Evolutionary conservation across 2,888 invertebrate species (phyloP), one percentile per base, ranked within the genome.

Genomic region (Mesorhabditis sp.): DNA sequence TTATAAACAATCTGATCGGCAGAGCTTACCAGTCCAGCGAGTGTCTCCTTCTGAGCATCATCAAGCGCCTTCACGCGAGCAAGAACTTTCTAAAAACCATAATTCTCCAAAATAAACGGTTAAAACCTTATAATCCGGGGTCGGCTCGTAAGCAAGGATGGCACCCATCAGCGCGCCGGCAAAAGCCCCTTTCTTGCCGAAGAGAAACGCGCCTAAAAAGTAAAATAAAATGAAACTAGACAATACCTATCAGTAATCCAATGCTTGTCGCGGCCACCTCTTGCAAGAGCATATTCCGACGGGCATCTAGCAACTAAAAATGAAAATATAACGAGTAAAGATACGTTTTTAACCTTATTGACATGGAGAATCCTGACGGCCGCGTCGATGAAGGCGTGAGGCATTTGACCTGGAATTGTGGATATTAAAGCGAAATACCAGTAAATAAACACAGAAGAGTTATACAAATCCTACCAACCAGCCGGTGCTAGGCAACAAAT

Each of bases 221-320:
- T n/a, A 50, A 10, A 50, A 50, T n/a, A 50, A 13, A 10, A n/a
- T 50, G 7, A 50, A n/a, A 50, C n/a, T 13, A 50, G n/a, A 50
- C 7, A 50, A 50, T 50, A 50, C 58, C 58, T 50, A 50, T 13
- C n/a, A 50, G n/a, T n/a, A 50, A n/a, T 50, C 58, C 58, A 13
- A 50, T 50, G 58, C 58, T 50, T n/a, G 58, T 50, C n/a, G 58
- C 58, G 58, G 58, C 58, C 10, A 50, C 58, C n/a, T 50, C 58
- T 50, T n/a, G 58, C n/a, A 50, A 13, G 10, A 50, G 58, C 10
- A 50, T 13, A n/a, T 50, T 13, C 10, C n/a, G 7, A 13, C 58
- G 58, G 7, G 7, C 58, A n/a, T 50, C 58, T 10, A 50, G 58
- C 58, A 50, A 50, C 58, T 50, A 50, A 50, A 50, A 50, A 50